Evolutionary conservation across 2,888 invertebrate species (phyloP).

Genomic region (Steinernema scapterisci): DNA sequence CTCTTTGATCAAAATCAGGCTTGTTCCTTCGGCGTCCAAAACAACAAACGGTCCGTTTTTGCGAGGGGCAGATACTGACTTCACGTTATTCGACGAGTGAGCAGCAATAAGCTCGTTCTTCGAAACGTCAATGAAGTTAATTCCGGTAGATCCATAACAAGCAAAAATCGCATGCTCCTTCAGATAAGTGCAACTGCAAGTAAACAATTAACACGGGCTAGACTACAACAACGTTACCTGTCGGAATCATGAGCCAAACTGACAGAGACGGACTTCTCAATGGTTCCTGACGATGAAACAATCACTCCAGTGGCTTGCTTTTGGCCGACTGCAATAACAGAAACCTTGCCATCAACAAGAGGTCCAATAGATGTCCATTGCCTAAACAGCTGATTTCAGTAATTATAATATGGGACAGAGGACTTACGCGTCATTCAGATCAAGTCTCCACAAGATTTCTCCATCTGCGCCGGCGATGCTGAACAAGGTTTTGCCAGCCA

Average conservation of each 20-base stretch:
- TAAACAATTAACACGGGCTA: too few relatives aligned
- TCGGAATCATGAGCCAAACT: neutral
- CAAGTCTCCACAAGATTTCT: constrained; percentile 17
- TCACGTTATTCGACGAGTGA: neutral
- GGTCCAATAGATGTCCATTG: neutral
- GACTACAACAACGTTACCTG: neutral
- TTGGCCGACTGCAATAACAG: neutral
- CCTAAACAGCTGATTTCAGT: neutral
- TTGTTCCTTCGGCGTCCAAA: neutral
- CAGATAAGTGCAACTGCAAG: neutral
- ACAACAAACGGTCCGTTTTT: neutral
- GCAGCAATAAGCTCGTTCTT: neutral
- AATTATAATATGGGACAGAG: neutral
- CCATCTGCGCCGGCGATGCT: neutral
- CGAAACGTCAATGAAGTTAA: neutral
- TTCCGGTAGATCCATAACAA: neutral
- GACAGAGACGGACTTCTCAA: neutral
- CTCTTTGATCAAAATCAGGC: neutral
- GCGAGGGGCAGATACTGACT: neutral
- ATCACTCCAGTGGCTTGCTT: neutral
- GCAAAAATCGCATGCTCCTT: neutral
- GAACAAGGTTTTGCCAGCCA: constrained; percentile 33
- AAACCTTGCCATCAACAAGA: neutral
- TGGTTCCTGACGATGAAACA: neutral
- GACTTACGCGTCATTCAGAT: neutral